Percentiles rank a stretch among this genome's conserved stretches.
Evolutionary conservation across 2,888 invertebrate species (phyloP).

Genomic region (Drosophila longiperda): DNA sequence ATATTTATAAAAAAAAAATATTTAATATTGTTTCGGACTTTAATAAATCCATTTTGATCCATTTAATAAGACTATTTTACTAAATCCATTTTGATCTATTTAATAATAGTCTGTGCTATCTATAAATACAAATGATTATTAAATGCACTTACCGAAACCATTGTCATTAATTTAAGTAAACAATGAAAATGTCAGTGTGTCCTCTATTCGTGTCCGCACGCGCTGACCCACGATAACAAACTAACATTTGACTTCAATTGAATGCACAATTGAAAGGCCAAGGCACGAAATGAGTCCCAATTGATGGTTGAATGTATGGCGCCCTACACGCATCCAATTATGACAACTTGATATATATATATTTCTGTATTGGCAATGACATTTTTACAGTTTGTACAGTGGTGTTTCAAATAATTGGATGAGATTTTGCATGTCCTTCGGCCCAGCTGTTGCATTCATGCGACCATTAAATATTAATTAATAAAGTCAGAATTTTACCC

Average conservation of each 20-base stretch:
- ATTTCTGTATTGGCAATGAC: not conserved
- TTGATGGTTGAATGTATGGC: slow-evolving; percentile 5
- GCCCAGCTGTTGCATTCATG: slow-evolving; percentile 59
- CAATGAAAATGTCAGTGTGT: slow-evolving; percentile 6
- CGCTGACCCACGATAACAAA: slow-evolving; percentile 50
- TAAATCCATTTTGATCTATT: not conserved
- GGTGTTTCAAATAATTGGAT: slow-evolving; percentile 18
- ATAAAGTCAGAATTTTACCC: not conserved
- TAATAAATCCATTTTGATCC: not conserved
- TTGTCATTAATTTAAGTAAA: slow-evolving; percentile 5
- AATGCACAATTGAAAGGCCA: slow-evolving; percentile 53
- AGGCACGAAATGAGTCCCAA: slow-evolving; percentile 2
- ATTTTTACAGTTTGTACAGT: slow-evolving; percentile 17
- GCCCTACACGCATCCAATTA: slow-evolving; percentile 22
- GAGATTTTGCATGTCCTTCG: slow-evolving; percentile 56
- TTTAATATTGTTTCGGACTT: not conserved
- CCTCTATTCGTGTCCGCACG: slow-evolving; percentile 51
- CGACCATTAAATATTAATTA: slow-evolving; percentile 50
- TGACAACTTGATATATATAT: not conserved
- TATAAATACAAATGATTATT: not conserved
- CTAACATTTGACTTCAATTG: slow-evolving; percentile 47
- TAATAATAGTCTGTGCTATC: not conserved
- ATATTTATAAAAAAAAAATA: not conserved
- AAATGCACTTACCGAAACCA: slow-evolving; percentile 31
- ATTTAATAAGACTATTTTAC: not conserved